phyloP scores from a whole-genome alignment of 2,888 invertebrate species.

The Taphrorychus bicolor region DNA sequence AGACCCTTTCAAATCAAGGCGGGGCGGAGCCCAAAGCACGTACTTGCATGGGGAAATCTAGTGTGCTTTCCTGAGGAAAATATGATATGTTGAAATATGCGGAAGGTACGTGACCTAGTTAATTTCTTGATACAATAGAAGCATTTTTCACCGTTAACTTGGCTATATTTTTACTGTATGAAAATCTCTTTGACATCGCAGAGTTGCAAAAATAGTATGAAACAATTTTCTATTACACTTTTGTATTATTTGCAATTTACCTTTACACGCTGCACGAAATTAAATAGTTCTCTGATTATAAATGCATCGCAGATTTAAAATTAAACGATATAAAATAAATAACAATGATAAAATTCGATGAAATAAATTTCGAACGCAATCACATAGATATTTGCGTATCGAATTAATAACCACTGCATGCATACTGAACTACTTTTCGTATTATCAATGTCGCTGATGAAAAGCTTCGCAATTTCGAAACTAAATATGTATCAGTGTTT shows the following conservation, averaged over 20 bases:
- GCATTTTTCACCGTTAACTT: slow-evolving; percentile 20
- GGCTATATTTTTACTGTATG: slow-evolving; percentile 16
- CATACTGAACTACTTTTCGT: not conserved
- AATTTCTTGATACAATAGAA: slow-evolving; percentile 12
- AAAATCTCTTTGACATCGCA: slow-evolving; percentile 11
- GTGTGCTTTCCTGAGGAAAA: not conserved
- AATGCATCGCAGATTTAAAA: not conserved
- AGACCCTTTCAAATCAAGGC: not conserved
- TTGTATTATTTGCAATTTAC: not conserved
- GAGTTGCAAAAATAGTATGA: not conserved
- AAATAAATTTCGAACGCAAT: not conserved
- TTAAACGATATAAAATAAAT: not conserved
- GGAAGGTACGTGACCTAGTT: slow-evolving; percentile 25
- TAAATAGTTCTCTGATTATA: not conserved
- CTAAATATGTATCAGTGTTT: too few relatives aligned
- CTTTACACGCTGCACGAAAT: not conserved
- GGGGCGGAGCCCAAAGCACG: not conserved
- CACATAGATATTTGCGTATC: not conserved
- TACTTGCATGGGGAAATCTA: not conserved
- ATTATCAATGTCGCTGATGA: not conserved
- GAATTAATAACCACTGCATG: not conserved
- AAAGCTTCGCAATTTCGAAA: not conserved
- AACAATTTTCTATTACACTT: not conserved
- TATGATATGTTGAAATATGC: slow-evolving; percentile 26
- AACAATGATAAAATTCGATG: not conserved